phyloP scores from a whole-genome alignment of 2,113 vertebrate genomes.

The Callipepla squamata region DNA sequence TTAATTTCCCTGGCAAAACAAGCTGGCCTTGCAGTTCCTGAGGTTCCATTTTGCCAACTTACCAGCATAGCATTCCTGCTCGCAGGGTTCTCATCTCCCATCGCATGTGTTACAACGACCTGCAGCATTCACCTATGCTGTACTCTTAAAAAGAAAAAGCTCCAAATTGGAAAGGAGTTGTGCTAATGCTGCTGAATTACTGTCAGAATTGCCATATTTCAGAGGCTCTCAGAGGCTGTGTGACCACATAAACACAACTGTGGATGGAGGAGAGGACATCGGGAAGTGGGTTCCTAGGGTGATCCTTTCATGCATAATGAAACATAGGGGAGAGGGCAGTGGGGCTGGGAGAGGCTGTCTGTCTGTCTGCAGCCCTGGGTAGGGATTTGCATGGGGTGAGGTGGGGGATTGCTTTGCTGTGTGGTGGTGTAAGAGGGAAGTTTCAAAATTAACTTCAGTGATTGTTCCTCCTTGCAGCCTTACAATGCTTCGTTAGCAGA shows the following conservation, averaged over 20 bases:
- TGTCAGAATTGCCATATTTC: not conserved
- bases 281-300: not conserved
- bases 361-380: not conserved
- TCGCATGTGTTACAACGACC: not conserved
- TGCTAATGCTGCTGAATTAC: not conserved
- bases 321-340: not conserved
- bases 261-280: not conserved
- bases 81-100: not conserved
- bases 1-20: not conserved
- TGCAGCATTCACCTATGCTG: not conserved
- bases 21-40: not conserved
- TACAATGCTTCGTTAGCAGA: conserved; percentile 31
- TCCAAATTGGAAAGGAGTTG: not conserved
- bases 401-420: not conserved
- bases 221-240: too few relatives aligned
- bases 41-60: not conserved
- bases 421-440: conserved; percentile 33
- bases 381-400: not conserved
- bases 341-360: not conserved
- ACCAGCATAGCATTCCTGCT: not conserved
- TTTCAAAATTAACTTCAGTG: conserved; percentile 45
- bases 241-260: not conserved
- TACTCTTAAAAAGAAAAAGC: not conserved
- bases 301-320: not conserved
- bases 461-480: conserved; percentile 23